phyloP scores from a whole-genome alignment of 1,140 invertebrate genomes.

The Drosophila aff. region DNA sequence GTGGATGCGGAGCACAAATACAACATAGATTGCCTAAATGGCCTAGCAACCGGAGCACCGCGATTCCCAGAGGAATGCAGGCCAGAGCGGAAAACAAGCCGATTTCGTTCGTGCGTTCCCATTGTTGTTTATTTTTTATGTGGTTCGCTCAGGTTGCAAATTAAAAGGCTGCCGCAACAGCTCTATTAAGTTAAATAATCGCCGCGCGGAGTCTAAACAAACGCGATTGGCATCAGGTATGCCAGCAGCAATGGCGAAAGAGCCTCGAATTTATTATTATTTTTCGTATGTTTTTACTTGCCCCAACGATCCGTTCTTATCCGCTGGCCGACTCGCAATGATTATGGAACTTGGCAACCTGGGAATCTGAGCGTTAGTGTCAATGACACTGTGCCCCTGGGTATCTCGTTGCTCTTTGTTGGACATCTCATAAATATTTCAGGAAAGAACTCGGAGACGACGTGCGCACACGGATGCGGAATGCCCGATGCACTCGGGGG shows the following conservation, averaged over 20 bases:
- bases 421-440: conserved; percentile 38
- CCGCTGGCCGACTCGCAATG: conserved; percentile 18
- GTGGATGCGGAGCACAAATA: conserved; percentile 1
- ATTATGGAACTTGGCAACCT: neutral
- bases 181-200: conserved; percentile 68
- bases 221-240: conserved; percentile 48
- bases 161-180: conserved; percentile 51
- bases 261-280: neutral
- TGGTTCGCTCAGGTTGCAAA: conserved; percentile 76
- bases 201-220: conserved; percentile 62
- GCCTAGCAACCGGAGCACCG: conserved; percentile 22
- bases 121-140: conserved; percentile 76
- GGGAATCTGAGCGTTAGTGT: conserved; percentile 8
- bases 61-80: conserved; percentile 36
- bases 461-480: conserved; percentile 12
- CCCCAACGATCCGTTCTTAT: conserved; percentile 9
- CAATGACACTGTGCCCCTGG: conserved; percentile 29
- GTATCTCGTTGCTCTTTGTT: conserved; percentile 13
- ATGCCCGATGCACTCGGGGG: conserved; percentile 19
- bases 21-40: conserved; percentile 41
- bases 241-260: conserved; percentile 43
- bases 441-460: neutral
- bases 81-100: conserved; percentile 19
- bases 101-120: conserved; percentile 1
- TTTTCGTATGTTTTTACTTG: conserved; percentile 19